Conservation (phyloP, 2,113 vertebrate species). For the Xiphias gladius region DNA sequence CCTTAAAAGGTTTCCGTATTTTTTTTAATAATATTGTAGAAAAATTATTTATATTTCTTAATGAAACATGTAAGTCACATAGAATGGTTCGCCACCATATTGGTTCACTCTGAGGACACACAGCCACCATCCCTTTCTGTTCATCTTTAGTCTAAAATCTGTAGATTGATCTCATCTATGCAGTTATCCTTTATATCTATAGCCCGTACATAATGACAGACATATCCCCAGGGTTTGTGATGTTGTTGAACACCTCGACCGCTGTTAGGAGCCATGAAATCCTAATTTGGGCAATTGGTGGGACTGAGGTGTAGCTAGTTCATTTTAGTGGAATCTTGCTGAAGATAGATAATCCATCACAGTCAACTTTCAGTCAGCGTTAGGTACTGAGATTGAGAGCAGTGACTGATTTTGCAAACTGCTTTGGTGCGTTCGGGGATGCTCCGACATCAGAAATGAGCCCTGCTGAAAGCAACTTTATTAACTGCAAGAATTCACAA, state of each 20-base stretch:
- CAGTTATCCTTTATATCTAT: slow-evolving; percentile 47
- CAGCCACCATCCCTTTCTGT: slow-evolving; percentile 24
- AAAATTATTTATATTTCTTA: slow-evolving; percentile 40
- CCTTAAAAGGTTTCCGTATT: slow-evolving; percentile 58
- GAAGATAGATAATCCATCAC: not conserved
- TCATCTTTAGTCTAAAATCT: slow-evolving; percentile 17
- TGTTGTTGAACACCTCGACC: not conserved
- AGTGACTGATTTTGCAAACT: too few species aligned
- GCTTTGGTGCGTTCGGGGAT: not conserved
- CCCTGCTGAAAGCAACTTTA: not conserved
- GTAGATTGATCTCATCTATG: slow-evolving; percentile 57
- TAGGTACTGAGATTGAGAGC: not conserved
- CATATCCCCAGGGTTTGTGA: not conserved
- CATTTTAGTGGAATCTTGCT: not conserved
- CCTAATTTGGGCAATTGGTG: not conserved
- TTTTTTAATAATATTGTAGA: slow-evolving; percentile 36
- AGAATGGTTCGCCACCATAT: not conserved
- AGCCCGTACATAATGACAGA: slow-evolving; percentile 9
- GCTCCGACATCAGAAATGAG: not conserved
- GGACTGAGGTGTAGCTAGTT: not conserved
- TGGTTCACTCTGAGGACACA: slow-evolving; percentile 26
- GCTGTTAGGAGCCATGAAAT: not conserved
- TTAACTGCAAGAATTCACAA: not conserved
- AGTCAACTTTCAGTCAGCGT: not conserved
- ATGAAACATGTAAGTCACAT: not conserved